A percentile compares a stretch with the other conserved stretches of the same genome.
Conservation (phyloP, 37 sponge, comb jelly and placozoan genomes). For the Crambe crambe region DNA sequence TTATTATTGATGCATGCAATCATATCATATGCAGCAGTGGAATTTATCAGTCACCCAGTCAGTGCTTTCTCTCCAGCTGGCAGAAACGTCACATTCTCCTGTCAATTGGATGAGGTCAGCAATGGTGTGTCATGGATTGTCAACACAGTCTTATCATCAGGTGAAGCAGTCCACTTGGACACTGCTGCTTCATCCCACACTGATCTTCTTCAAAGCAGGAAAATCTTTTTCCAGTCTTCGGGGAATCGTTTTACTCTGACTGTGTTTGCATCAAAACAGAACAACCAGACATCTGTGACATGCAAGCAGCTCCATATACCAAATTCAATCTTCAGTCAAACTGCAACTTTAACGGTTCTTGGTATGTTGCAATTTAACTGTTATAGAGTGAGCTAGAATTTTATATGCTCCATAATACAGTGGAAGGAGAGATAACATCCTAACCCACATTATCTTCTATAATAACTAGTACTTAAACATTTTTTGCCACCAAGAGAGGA, state of each 20-base stretch:
- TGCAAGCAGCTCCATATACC: not conserved
- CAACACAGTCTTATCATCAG: not conserved
- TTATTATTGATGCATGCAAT: too few species aligned
- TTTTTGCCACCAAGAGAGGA: too few species aligned
- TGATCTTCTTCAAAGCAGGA: not conserved
- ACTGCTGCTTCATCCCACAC: not conserved
- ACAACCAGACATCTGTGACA: not conserved
- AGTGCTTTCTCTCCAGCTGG: not conserved
- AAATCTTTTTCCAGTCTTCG: not conserved
- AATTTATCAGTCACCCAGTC: too few species aligned
- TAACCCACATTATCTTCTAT: too few species aligned
- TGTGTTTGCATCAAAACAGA: not conserved
- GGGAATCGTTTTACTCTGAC: not conserved
- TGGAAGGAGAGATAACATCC: too few species aligned
- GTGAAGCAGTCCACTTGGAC: not conserved
- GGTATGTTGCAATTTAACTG: too few species aligned
- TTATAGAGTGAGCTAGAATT: too few species aligned
- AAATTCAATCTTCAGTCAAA: not conserved
- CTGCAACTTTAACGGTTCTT: not conserved
- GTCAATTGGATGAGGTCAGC: not conserved
- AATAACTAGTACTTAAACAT: too few species aligned
- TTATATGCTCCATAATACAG: too few species aligned
- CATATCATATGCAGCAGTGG: too few species aligned
- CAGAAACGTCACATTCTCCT: not conserved
- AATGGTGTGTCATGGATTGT: not conserved